Conservation (phyloP, 2,113 vertebrate species). For the Porphyrio hochstetteri region DNA sequence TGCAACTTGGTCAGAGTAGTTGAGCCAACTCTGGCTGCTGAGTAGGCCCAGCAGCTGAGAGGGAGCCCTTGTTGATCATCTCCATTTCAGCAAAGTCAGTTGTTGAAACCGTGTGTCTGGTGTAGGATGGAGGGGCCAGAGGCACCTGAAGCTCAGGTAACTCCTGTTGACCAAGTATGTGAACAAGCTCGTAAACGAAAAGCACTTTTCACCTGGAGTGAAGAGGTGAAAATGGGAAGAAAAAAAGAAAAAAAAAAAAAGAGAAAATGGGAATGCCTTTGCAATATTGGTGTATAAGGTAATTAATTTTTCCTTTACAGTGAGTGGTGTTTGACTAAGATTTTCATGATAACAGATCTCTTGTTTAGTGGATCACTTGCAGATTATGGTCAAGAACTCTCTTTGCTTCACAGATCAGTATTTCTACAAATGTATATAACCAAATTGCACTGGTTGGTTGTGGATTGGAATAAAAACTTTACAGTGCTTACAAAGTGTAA, state of each 20-base stretch:
- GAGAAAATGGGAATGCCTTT: not conserved
- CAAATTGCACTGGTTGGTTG: not conserved
- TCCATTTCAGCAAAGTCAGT: not conserved
- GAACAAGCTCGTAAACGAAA: not conserved
- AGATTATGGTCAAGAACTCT: not conserved
- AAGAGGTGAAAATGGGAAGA: not conserved
- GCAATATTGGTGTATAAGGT: not conserved
- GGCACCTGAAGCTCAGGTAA: not conserved
- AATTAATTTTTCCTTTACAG: not conserved
- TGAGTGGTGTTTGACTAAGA: not conserved
- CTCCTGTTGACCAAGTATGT: not conserved
- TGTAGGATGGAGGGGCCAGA: not conserved
- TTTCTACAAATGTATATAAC: not conserved
- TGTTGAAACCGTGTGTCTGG: not conserved
- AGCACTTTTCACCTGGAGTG: not conserved
- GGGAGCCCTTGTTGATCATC: not conserved
- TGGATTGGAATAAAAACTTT: not conserved
- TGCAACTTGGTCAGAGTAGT: not conserved
- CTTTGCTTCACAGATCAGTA: not conserved
- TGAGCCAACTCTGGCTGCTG: not conserved
- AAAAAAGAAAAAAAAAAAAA: too few relatives aligned
- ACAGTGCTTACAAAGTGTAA: not conserved
- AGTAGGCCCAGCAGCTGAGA: not conserved
- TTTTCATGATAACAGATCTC: not conserved
- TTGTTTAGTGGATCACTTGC: not conserved